Evolutionary conservation across 2,797 vertebrate species (phyloP), one percentile per base, ranked within the genome.

Genomic region (Phyllotis vaccarum): DNA sequence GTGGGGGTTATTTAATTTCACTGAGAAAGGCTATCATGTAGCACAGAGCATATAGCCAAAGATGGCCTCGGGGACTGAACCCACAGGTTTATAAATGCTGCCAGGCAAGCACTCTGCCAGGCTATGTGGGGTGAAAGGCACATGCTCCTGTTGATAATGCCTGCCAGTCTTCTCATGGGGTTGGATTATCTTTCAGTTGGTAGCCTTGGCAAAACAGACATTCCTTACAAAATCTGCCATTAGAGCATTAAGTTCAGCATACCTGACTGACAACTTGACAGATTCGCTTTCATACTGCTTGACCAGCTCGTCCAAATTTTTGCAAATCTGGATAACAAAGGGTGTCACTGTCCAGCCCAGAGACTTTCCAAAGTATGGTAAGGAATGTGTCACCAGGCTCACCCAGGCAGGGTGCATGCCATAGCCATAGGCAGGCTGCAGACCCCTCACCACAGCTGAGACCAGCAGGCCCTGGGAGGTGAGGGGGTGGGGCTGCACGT

Each of bases 391-490:
- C 96, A 99, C 99, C 97, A 99, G 98, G 6, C 98, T 98, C 85
- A 99, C 99, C 99, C 99, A 99, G 56, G 99, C 98, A 1, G 99
- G 99, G 98, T 99, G 99, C 99, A 99, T 99, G 72, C 99, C 98
- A 0, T 99, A 99, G 87, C 99, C 99, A 0, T 99, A 99, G 94
- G 99, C 99, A 0, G 99, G 99, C 97, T 99, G 99, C 91, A 99
- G 98, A 17, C 99, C 99, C 68, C 99, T 97, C n/a, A 99, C 99
- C 62, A 99, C 99, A 0, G 99, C 99, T 0, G 99, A 99, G 46
- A 99, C 99, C 62, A 99, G 99, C 98, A 99, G 98, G 0, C 99
- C 99, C 97, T 99, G 99, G 9, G 99, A 99, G 0, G 99, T 99
- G 98, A 99, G 99, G 2, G 99, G 99, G 72, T 99, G 99, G 2